A percentile compares a stretch with the other conserved stretches of the same genome.
These are phyloP conservation scores for Drosophila mimica DNA, from an alignment of 2,888 invertebrate species.

Conservation along the genomic window DNA sequence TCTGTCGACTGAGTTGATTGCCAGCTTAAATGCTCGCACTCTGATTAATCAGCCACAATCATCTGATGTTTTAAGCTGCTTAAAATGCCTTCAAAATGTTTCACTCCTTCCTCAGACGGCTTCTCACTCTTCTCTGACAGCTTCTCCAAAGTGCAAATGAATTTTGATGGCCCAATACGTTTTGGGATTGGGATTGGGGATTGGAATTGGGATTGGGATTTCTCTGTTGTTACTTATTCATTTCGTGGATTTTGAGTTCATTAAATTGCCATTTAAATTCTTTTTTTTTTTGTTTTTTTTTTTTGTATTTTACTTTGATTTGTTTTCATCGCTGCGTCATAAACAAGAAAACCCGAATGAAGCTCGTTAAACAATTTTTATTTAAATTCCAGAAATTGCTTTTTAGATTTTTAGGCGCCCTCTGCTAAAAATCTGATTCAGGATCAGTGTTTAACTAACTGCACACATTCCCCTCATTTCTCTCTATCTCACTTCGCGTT, in stretches of 20 bases:
- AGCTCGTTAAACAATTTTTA: constrained; percentile 73
- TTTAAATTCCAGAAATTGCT: constrained; percentile 77
- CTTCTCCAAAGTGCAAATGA: constrained; percentile 69
- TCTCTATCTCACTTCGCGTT: background rate
- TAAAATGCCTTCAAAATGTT: constrained; percentile 62
- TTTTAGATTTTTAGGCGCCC: constrained; percentile 60
- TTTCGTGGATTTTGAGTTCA: constrained; percentile 80
- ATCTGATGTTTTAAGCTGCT: constrained; percentile 81
- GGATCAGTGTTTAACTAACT: constrained; percentile 22
- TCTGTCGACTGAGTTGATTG: constrained; percentile 10
- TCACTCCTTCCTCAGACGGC: constrained; percentile 8
- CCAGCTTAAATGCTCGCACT: constrained; percentile 78
- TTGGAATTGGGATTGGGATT: constrained; percentile 8
- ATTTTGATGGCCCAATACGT: constrained; percentile 77
- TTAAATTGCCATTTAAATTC: constrained; percentile 79
- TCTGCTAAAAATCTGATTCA: constrained; percentile 1
- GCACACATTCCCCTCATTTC: constrained; percentile 26
- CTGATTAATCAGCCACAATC: constrained; percentile 81
- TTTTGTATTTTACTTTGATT: constrained; percentile 61
- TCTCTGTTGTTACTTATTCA: constrained; percentile 43
- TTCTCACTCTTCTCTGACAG: constrained; percentile 41
- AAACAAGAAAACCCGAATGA: constrained; percentile 44
- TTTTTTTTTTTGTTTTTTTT: constrained; percentile 34
- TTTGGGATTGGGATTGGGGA: constrained; percentile 26
- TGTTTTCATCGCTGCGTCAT: constrained; percentile 41